phyloP scores from a whole-genome alignment of 2,113 vertebrate genomes.

The Illadopsis cleaveri region DNA sequence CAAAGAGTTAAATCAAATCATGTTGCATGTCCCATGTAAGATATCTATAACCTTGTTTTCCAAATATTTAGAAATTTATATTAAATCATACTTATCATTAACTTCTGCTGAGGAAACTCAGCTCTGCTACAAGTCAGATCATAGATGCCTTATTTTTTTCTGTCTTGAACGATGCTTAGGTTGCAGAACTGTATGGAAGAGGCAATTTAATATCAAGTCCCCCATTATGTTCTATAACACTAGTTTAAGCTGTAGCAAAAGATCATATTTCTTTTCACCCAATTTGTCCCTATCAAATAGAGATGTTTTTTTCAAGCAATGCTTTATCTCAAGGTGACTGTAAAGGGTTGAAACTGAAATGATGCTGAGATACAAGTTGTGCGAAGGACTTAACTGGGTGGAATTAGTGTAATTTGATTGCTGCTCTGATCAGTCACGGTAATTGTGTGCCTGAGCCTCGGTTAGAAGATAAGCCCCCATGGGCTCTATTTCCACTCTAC shows the following conservation, averaged over 20 bases:
- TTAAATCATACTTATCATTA: neutral
- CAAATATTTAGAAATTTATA: neutral
- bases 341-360: neutral
- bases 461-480: neutral
- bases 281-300: neutral
- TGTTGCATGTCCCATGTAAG: neutral
- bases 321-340: neutral
- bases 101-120: neutral
- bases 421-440: neutral
- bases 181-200: neutral
- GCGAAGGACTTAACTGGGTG: neutral
- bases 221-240: neutral
- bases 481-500: neutral
- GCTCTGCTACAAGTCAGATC: neutral
- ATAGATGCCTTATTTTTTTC: neutral
- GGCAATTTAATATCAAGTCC: neutral
- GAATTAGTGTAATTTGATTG: neutral
- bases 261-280: neutral
- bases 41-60: neutral
- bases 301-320: neutral
- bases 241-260: neutral
- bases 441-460: fast-evolving
- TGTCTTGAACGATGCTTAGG: neutral
- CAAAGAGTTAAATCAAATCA: neutral
- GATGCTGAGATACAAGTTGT: neutral